Base-by-base conservation (phyloP, 2,113 vertebrate genomes). In the Marmota monax region DNA sequence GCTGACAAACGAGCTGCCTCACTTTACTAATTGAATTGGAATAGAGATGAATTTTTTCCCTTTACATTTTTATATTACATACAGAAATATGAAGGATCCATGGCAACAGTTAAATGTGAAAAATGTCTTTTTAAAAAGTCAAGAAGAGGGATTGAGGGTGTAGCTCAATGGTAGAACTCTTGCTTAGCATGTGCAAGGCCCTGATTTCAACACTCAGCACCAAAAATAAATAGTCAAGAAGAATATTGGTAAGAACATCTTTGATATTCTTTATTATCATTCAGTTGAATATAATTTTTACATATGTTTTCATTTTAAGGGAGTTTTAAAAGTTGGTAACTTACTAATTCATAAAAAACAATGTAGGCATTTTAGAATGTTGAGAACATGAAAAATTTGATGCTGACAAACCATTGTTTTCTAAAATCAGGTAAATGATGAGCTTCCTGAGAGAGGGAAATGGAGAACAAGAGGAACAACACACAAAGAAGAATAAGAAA, bases 341-440 rank as follows among this genome's bases (percentile, higher is more conserved):
- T 65, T 90, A 84, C 25, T 72, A 69, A 85, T 18, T 91, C 34
- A 73, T 83, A 77, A 79, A 96, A 45, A 61, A 20, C 29, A 80
- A 18, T 53, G 5, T 42, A 63, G 39, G n/a, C 67, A 88, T 96
- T 94, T 90, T 88, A 69, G 58, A 90, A 51, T 92, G 63, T 87
- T 73, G 84, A 92, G 89, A 90, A 45, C n/a, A 69, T 65, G 7
- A 86, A 53, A 82, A 72, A 65, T 88, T 74, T 72, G 45, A 56
- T 22, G 13, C 2, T 32, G 56, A 76, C 32, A 85, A 76, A 48
- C 1, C 4, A n/a, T 42, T 34, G 86, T 63, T 69, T 72, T 83
- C 58, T 58, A 18, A 61, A 92, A 61, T 93, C 39, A 25, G 88
- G 48, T 51, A 84, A 53, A 74, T 90, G 34, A 82, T 95, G 69